Conservation (phyloP, 2,888 invertebrate genomes). For the Bimastos eiseni region DNA sequence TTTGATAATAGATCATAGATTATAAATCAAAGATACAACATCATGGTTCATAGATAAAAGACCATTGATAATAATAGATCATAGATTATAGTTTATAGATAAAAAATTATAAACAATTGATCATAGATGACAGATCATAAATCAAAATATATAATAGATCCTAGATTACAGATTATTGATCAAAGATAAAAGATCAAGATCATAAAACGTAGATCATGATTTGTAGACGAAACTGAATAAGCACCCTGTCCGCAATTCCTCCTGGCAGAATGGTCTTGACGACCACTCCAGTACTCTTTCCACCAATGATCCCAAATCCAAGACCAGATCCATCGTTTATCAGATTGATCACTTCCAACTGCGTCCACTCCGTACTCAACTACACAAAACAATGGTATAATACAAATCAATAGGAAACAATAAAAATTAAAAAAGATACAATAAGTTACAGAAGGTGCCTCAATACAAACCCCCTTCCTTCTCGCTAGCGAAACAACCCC, state of each 20-base stretch:
- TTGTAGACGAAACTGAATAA: conserved; percentile 55
- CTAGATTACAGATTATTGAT: background rate
- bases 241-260: conserved; percentile 92
- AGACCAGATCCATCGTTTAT: conserved; percentile 96
- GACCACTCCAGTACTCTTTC: conserved; percentile 94
- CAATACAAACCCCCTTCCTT: background rate
- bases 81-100: background rate
- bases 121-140: background rate
- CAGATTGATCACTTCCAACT: conserved; percentile 95
- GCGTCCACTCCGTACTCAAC: conserved; percentile 98
- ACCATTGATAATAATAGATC: background rate
- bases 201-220: background rate
- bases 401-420: background rate
- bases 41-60: background rate
- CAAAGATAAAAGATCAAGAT: too few relatives aligned
- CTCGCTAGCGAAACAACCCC: too few relatives aligned
- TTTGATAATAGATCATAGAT: background rate
- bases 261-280: conserved; percentile 97
- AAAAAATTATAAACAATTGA: background rate
- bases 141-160: background rate
- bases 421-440: background rate
- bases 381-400: conserved; percentile 58
- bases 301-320: conserved; percentile 97
- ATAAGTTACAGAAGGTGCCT: background rate
- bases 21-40: background rate